Percentiles rank a stretch among this genome's conserved stretches.
Conservation (phyloP, 2,113 vertebrate genomes). For the Notarius quadriscutis region DNA sequence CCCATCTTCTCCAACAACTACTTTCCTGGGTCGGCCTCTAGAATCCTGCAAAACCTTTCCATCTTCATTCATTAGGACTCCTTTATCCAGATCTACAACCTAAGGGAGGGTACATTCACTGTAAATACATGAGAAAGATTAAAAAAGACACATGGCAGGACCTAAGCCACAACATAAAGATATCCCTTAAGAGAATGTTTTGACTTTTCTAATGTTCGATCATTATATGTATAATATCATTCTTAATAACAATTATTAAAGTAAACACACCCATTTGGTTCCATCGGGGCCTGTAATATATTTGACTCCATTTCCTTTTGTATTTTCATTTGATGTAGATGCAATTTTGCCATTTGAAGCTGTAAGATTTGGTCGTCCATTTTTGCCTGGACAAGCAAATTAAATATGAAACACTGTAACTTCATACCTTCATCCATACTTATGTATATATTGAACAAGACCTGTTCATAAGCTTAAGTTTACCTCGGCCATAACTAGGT, state of each 20-base stretch:
- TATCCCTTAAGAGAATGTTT: not conserved
- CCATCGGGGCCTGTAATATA: slow-evolving; percentile 93
- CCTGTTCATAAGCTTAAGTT: not conserved
- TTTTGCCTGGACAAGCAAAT: slow-evolving; percentile 75
- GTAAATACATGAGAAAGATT: slow-evolving; percentile 38
- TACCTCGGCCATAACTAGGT: slow-evolving; percentile 70
- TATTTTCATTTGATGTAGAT: slow-evolving; percentile 67
- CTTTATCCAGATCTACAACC: slow-evolving; percentile 90
- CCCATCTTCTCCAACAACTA: slow-evolving; percentile 92
- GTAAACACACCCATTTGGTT: slow-evolving; percentile 88
- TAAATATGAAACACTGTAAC: not conserved
- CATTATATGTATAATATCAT: not conserved
- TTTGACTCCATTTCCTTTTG: slow-evolving; percentile 80
- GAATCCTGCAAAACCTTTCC: slow-evolving; percentile 92
- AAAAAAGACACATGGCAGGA: slow-evolving; percentile 20
- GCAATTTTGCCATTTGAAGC: slow-evolving; percentile 76
- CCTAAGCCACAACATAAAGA: slow-evolving; percentile 1
- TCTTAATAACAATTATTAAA: slow-evolving; percentile 3
- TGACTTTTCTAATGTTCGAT: not conserved
- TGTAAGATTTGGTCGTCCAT: slow-evolving; percentile 83
- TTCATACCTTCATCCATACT: slow-evolving; percentile 16
- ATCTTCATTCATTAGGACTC: slow-evolving; percentile 89
- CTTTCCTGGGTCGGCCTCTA: slow-evolving; percentile 85
- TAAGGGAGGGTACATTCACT: slow-evolving; percentile 57
- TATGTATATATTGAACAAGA: slow-evolving; percentile 13